These are phyloP conservation scores for Phasia obesa DNA, from an alignment of 2,888 invertebrate genomes.

Conservation along the genomic window DNA sequence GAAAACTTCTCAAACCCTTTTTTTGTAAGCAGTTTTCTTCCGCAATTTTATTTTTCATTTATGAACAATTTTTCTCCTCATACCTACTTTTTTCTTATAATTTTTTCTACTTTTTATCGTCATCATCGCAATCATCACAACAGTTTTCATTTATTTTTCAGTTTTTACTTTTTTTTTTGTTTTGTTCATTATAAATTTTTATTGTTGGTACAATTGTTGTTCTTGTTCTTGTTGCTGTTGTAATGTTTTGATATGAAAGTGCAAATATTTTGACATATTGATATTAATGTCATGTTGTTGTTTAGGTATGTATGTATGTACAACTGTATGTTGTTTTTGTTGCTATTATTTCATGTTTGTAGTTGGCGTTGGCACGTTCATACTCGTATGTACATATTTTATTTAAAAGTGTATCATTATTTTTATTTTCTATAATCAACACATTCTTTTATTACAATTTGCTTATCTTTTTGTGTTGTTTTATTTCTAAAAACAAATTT, in stretches of 20 bases:
- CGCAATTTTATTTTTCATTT: slow-evolving; percentile 30
- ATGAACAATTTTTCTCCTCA: slow-evolving; percentile 3
- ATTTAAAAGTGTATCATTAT: slow-evolving; percentile 54
- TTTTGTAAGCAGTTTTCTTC: slow-evolving; percentile 37
- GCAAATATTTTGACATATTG: slow-evolving; percentile 80
- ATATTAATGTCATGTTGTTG: slow-evolving; percentile 57
- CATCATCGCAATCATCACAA: slow-evolving; percentile 36
- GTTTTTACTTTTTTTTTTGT: not conserved
- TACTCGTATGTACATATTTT: slow-evolving; percentile 7
- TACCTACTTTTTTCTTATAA: not conserved
- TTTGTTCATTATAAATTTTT: slow-evolving; percentile 36
- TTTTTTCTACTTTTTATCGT: slow-evolving; percentile 34
- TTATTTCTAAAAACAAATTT: slow-evolving; percentile 10
- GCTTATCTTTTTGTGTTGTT: not conserved
- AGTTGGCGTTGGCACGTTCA: slow-evolving; percentile 46
- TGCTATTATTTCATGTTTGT: slow-evolving; percentile 5
- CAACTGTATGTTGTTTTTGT: slow-evolving; percentile 22
- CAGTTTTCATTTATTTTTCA: slow-evolving; percentile 29
- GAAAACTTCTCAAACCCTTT: not conserved
- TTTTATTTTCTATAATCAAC: slow-evolving; percentile 58
- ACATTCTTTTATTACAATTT: slow-evolving; percentile 45
- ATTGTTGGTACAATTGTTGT: slow-evolving; percentile 57
- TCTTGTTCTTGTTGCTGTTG: slow-evolving; percentile 66
- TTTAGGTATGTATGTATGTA: too few species aligned
- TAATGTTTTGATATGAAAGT: slow-evolving; percentile 76